Evolutionary conservation across 1,140 invertebrate genomes (phyloP), one percentile per base, ranked within the genome.

Genomic region (Pararge aegeria): DNA sequence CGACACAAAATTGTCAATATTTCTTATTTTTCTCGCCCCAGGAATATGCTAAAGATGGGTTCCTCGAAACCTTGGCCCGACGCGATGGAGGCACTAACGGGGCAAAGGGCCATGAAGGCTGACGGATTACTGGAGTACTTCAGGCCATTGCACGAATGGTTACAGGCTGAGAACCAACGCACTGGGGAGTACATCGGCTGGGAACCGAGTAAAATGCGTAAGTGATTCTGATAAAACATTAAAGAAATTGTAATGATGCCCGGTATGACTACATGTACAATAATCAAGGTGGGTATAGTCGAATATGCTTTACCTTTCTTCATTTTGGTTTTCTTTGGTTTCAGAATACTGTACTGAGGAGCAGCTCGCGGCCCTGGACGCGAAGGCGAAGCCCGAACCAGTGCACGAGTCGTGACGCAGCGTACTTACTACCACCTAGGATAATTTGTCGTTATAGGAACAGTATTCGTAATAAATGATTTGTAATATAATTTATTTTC

Each of bases 51-150:
- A 29, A 92, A 93, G 62, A 82, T 97, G 89, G 97, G 97, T 29
- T 93, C 94, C 0, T 96, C 95, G 0, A 92, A 92, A 68, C 94
- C 95, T 10, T 98, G 96, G 96, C 93, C 93, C 38, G 94, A 96
- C 64, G 95, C 95, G 48, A 93, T 98, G 92, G 92, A 96, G 80
- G 92, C 92, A 15, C 85, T 98, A 16, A 97, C 96, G 21, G 95
- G 95, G 0, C 93, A 94, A 73, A 87, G 93, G 19, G 91, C 91
- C 44, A 95, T 98, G 93, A 92, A 92, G 51, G 94, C 95, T 1
- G 89, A 91, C 58, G 93, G 95, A 2, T 89, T 97, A 0, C 85
- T 96, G 48, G 94, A 95, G 66, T 97, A 95, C 84, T 96, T 96
- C 83, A 88, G 92, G 54, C 95, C 95, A 0, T 81, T 97, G 0